Conservation (phyloP, 30 jellyfish, hydroid and myxozoan genomes). For the Haliclystus octoradiatus region DNA sequence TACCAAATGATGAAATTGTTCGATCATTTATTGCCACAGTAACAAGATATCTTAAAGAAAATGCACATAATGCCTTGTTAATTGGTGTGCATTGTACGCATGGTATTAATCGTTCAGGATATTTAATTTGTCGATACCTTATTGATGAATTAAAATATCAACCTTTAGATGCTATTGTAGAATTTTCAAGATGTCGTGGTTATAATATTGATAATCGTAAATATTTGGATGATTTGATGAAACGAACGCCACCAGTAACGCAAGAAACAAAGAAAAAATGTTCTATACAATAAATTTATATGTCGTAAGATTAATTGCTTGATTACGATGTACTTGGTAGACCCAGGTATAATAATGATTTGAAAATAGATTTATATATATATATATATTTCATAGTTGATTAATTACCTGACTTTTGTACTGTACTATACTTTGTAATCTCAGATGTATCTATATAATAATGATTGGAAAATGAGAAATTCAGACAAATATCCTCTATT, state of each 20-base stretch:
- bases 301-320: neutral
- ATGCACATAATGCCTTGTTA: neutral
- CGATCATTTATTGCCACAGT: slow-evolving; percentile 1
- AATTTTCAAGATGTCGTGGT: neutral
- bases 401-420: too few relatives aligned
- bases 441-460: too few relatives aligned
- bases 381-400: too few relatives aligned
- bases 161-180: neutral
- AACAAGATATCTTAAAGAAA: slow-evolving; percentile 4
- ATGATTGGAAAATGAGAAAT: too few relatives aligned
- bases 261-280: neutral
- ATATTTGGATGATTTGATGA: neutral
- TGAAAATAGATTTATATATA: too few relatives aligned
- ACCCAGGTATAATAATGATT: too few relatives aligned
- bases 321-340: too few relatives aligned
- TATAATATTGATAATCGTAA: neutral
- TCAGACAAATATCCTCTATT: too few relatives aligned
- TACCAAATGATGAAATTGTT: slow-evolving; percentile 5
- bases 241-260: neutral
- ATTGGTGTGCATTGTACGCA: neutral
- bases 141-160: neutral
- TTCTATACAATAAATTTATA: neutral
- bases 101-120: neutral
- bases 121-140: neutral
- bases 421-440: too few relatives aligned